These are phyloP conservation scores for Bombus balteatus DNA, from an alignment of 1,140 invertebrate species.

Conservation along the genomic window DNA sequence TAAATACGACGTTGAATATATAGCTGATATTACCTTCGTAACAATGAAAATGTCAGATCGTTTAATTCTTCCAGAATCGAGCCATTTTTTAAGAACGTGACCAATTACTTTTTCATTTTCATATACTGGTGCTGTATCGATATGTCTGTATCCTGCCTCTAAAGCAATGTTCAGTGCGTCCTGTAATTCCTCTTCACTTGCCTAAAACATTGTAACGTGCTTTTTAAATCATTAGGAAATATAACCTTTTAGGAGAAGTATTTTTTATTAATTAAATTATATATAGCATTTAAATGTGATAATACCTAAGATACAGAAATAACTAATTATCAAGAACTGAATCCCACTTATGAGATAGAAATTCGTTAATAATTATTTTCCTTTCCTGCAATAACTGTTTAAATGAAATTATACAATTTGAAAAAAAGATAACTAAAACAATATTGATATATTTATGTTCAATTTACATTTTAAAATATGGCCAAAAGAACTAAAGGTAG, in stretches of 20 bases:
- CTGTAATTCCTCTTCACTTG: slow-evolving; percentile 82
- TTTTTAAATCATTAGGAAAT: neutral
- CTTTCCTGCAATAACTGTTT: too few species aligned
- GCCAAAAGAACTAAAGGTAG: too few species aligned
- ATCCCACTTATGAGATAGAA: too few species aligned
- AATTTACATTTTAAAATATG: too few species aligned
- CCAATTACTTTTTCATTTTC: slow-evolving; percentile 86
- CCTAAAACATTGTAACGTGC: slow-evolving; percentile 72
- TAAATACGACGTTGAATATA: neutral
- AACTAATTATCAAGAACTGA: too few species aligned
- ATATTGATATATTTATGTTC: too few species aligned
- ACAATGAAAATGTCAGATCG: slow-evolving; percentile 88
- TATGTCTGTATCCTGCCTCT: slow-evolving; percentile 87
- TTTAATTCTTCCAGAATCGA: slow-evolving; percentile 84
- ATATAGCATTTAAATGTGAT: too few species aligned
- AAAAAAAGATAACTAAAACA: too few species aligned
- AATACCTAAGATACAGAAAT: too few species aligned
- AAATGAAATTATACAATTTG: too few species aligned
- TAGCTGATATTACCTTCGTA: slow-evolving; percentile 83
- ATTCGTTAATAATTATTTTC: too few species aligned
- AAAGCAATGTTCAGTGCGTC: slow-evolving; percentile 84
- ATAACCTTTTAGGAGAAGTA: neutral
- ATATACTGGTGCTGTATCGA: slow-evolving; percentile 87
- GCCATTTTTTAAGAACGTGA: slow-evolving; percentile 85
- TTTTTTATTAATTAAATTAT: neutral